Percentiles rank a stretch among this genome's conserved stretches.
These are phyloP conservation scores for Tenualosa ilisha DNA, from an alignment of 2,797 vertebrate species.

Conservation along the genomic window DNA sequence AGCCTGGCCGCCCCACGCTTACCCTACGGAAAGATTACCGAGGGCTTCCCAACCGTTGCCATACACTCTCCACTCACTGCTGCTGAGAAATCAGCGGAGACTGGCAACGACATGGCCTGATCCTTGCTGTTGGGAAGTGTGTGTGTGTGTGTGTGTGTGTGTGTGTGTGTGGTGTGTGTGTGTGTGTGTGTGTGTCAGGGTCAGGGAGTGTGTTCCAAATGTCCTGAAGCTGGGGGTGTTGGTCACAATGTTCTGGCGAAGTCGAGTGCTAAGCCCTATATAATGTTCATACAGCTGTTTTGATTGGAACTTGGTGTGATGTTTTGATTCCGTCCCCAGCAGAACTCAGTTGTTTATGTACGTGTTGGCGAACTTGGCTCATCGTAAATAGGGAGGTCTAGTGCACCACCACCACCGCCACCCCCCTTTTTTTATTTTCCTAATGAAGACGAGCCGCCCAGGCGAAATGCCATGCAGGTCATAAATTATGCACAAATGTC, in stretches of 20 bases:
- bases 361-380: not conserved
- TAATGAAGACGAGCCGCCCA: slow-evolving; percentile 56
- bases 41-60: not conserved
- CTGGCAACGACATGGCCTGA: not conserved
- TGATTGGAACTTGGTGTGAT: not conserved
- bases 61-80: not conserved
- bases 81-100: not conserved
- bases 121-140: not conserved
- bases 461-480: slow-evolving; percentile 73
- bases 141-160: not conserved
- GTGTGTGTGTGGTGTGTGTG: not conserved
- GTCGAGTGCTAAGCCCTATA: not conserved
- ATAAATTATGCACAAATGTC: slow-evolving; percentile 81
- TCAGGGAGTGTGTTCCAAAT: not conserved
- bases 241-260: not conserved
- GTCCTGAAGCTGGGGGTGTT: not conserved
- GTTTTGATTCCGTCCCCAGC: not conserved
- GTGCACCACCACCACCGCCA: too few species aligned
- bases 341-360: not conserved
- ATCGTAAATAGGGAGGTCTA: not conserved
- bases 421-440: slow-evolving; percentile 47
- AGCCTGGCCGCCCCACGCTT: not conserved
- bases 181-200: not conserved
- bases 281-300: not conserved
- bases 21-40: not conserved